Conservation (phyloP, 35 echinoderm and acorn worm species). For the Anneissia japonica region DNA sequence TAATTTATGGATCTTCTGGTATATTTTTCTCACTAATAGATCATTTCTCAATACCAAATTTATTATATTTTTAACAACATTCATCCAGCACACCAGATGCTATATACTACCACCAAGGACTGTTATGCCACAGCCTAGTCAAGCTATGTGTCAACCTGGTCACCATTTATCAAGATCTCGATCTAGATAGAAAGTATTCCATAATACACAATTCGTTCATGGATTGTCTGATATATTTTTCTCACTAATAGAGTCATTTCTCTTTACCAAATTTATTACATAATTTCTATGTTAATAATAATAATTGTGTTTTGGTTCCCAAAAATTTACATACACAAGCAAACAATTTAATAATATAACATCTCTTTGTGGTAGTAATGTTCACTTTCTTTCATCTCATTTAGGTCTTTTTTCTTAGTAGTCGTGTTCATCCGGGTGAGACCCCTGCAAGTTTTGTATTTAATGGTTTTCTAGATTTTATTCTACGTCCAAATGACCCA, state of each 20-base stretch:
- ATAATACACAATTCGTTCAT: no score
- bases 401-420: slow-evolving; percentile 83
- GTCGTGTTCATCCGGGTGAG: slow-evolving; percentile 90
- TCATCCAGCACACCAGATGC: slow-evolving; percentile 58
- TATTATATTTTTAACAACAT: no score
- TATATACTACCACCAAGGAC: slow-evolving; percentile 91
- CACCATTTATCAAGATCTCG: no score
- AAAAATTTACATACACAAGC: not conserved
- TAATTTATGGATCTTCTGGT: no score
- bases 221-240: no score
- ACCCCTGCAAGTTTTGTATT: slow-evolving; percentile 97
- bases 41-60: no score
- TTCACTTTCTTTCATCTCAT: slow-evolving; percentile 11
- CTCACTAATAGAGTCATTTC: no score
- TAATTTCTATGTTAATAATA: not conserved
- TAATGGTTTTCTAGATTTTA: slow-evolving; percentile 96
- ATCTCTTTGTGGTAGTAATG: not conserved
- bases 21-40: no score
- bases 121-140: slow-evolving; percentile 76
- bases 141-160: slow-evolving; percentile 72
- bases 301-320: not conserved
- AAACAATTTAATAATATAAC: not conserved
- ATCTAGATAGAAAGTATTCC: no score
- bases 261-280: not conserved
- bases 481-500: slow-evolving; percentile 79